Evolutionary conservation across 2,113 vertebrate genomes (phyloP), one percentile per base, ranked within the genome.

Genomic region (Dinomys branickii): DNA sequence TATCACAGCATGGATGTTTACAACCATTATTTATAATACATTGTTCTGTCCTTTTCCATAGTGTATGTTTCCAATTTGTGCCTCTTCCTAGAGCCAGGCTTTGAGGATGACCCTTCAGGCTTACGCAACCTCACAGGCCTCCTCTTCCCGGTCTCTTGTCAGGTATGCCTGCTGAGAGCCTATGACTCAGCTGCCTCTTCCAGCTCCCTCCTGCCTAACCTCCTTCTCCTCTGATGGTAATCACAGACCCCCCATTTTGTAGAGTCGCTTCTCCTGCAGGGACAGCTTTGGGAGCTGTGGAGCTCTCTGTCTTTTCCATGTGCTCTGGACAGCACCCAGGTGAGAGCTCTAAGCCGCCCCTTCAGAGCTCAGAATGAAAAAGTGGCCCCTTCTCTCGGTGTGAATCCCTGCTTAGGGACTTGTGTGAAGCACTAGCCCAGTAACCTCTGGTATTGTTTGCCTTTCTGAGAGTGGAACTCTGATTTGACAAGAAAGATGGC

Each of bases 241-340:
- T 14, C 35, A 65, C 30, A 38, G 35, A 17, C 22, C 38, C 38
- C 65, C 12, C 4, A 1, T 71, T 52, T 41, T 26, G n/a, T 26
- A 56, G 20, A 3, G 33, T 38, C 75, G 59, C 50, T 38, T 67
- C 38, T n/a, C 11, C 24, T 38, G 33, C 35, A 69, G 67, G 59
- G 8, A 7, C 8, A 26, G 30, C 5, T 4, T 20, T 44, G 6
- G 54, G 12, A 11, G 5, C 2, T 2, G 3, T 9, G 19, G 24
- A 8, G 44, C 17, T 1, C 3, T 65, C 81, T 38, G 67, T n/a
- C 50, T 73, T 63, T 30, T 22, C 35, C n/a, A 26, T 19, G 7
- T 19, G 35, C 44, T 71, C 17, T 28, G 4, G n/a, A 41, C 71
- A 73, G 71, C 12, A 0, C n/a, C n/a, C 13, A 5, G n/a, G 20